A percentile compares a stretch with the other conserved stretches of the same genome.
phyloP scores from a whole-genome alignment of 2,797 vertebrate genomes.

The Brotula barbata region DNA sequence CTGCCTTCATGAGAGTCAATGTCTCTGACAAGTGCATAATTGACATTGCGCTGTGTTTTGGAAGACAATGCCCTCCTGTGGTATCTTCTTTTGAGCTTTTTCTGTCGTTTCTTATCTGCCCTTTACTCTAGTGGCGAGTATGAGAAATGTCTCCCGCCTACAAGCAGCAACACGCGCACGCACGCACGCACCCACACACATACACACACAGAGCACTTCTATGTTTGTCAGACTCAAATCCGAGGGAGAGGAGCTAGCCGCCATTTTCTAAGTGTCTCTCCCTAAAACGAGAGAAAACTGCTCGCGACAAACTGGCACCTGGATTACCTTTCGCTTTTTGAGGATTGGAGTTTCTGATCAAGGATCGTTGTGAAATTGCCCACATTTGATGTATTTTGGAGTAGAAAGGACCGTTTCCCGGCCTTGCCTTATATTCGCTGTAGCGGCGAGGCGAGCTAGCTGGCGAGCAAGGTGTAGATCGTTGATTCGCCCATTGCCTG shows the following conservation, averaged over 20 bases:
- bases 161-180: slow-evolving; percentile 54
- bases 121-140: slow-evolving; percentile 75
- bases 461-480: slow-evolving; percentile 72
- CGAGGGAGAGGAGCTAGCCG: slow-evolving; percentile 88
- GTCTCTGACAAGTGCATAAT: slow-evolving; percentile 4
- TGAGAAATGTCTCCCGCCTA: slow-evolving; percentile 82
- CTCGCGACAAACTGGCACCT: slow-evolving; percentile 61
- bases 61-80: slow-evolving; percentile 74
- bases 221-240: slow-evolving; percentile 83
- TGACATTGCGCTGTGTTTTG: slow-evolving; percentile 30
- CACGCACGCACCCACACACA: slow-evolving; percentile 28
- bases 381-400: slow-evolving; percentile 41
- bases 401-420: slow-evolving; percentile 54
- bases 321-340: slow-evolving; percentile 38
- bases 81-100: slow-evolving; percentile 60
- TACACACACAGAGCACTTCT: slow-evolving; percentile 72
- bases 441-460: slow-evolving; percentile 72
- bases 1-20: background rate
- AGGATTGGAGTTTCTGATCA: slow-evolving; percentile 49
- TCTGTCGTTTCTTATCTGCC: slow-evolving; percentile 61
- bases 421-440: slow-evolving; percentile 65
- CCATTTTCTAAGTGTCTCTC: slow-evolving; percentile 92
- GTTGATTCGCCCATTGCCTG: slow-evolving; percentile 79
- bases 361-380: slow-evolving; percentile 40
- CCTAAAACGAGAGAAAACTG: slow-evolving; percentile 79